These are phyloP conservation scores for Noturus placidus DNA, from an alignment of 2,113 vertebrate species.

Conservation along the genomic window DNA sequence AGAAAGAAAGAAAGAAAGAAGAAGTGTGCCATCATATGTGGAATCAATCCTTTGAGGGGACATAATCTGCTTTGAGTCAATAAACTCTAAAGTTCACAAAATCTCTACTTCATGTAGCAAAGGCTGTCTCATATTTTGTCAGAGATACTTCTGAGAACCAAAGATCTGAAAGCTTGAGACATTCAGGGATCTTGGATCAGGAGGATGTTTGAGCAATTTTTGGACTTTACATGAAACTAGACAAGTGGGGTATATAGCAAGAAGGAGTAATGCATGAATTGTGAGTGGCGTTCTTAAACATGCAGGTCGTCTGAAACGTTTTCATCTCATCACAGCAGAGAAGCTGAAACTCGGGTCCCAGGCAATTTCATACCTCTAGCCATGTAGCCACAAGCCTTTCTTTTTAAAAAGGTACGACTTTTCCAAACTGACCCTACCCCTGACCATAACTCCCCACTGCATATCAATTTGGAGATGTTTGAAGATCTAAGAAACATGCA, in stretches of 20 bases:
- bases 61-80: neutral
- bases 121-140: neutral
- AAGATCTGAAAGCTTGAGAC: neutral
- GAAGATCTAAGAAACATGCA: neutral
- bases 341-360: neutral
- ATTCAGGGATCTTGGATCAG: neutral
- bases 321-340: neutral
- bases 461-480: neutral
- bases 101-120: neutral
- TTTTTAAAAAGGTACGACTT: too few relatives aligned
- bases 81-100: neutral
- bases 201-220: neutral
- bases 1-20: too few relatives aligned
- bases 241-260: neutral
- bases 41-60: neutral
- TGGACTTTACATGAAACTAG: neutral
- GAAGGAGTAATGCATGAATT: neutral
- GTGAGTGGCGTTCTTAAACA: neutral
- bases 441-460: neutral
- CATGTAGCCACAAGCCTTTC: too few relatives aligned
- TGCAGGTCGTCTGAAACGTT: too few relatives aligned
- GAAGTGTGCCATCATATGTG: neutral
- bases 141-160: neutral
- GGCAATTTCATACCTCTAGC: too few relatives aligned
- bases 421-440: neutral